Evolutionary conservation across 2,113 vertebrate genomes (phyloP).

Genomic region (Phyllostomus hastatus): DNA sequence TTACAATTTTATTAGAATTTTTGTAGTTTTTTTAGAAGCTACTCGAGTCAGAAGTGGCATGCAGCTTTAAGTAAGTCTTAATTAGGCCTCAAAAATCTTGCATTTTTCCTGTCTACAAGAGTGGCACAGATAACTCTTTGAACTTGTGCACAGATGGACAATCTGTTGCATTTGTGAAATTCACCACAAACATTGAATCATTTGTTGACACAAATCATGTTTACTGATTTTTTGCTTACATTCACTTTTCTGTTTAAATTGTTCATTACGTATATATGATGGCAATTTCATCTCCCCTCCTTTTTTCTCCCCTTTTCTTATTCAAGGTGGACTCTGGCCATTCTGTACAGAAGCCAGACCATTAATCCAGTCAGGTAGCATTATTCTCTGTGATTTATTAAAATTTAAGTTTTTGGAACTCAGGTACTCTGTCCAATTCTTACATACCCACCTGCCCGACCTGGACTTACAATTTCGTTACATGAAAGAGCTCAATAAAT

Average conservation of each 20-base stretch:
- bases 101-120: background rate
- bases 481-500: background rate
- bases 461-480: background rate
- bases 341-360: background rate
- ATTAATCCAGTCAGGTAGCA: background rate
- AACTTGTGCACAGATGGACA: background rate
- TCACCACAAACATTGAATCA: background rate
- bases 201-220: background rate
- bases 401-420: background rate
- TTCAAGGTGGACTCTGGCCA: background rate
- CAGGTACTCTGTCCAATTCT: background rate
- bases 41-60: background rate
- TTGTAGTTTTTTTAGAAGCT: background rate
- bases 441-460: background rate
- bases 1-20: background rate
- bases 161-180: background rate
- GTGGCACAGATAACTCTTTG: background rate
- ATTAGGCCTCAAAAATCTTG: background rate
- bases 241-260: background rate
- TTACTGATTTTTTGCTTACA: background rate
- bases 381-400: background rate
- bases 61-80: conserved; percentile 8
- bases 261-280: background rate
- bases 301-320: background rate
- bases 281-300: background rate